Conservation (phyloP, 2,888 invertebrate genomes). For the Lypha dubia region DNA sequence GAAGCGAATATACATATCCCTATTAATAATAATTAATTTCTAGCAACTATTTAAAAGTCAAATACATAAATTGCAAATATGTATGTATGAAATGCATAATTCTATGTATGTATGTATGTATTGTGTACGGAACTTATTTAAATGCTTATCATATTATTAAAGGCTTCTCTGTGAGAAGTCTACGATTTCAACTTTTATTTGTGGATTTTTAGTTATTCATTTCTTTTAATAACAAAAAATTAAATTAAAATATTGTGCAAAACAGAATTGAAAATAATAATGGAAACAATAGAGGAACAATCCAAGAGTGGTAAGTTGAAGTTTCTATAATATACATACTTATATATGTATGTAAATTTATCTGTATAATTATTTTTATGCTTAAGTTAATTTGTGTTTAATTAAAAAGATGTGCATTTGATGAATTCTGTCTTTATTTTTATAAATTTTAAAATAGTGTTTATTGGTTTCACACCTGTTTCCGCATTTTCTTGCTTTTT, state of each 20-base stretch:
- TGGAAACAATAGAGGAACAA: conserved; percentile 82
- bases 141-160: conserved; percentile 25
- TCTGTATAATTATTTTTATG: not conserved
- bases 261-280: conserved; percentile 62
- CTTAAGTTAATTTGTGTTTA: not conserved
- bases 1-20: not conserved
- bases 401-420: not conserved
- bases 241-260: conserved; percentile 26
- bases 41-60: not conserved
- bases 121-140: conserved; percentile 13
- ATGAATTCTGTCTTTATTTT: not conserved
- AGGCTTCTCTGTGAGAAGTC: conserved; percentile 73
- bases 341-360: not conserved
- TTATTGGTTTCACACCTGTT: conserved; percentile 56
- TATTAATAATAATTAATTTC: not conserved
- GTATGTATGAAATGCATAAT: not conserved
- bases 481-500: conserved; percentile 37
- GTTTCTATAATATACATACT: not conserved
- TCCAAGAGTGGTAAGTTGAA: conserved; percentile 80
- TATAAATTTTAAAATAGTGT: conserved; percentile 31
- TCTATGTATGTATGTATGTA: not conserved
- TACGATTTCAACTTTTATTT: not conserved
- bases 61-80: not conserved
- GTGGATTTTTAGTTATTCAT: conserved; percentile 3
- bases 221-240: conserved; percentile 5